These are phyloP conservation scores for Machimus rusticus DNA, from an alignment of 2,888 invertebrate genomes.

Conservation along the genomic window DNA sequence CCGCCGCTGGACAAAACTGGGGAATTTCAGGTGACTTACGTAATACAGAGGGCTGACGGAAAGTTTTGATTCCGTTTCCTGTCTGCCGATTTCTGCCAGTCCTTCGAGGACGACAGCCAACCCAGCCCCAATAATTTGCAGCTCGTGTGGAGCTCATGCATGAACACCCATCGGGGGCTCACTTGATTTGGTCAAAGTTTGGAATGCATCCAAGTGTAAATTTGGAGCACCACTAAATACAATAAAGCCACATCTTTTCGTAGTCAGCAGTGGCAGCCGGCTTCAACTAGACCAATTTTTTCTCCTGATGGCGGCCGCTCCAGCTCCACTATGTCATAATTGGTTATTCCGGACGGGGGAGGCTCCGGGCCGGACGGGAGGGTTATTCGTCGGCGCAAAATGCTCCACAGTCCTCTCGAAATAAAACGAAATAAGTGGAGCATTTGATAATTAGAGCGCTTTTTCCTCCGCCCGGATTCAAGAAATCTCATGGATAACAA, in stretches of 20 bases:
- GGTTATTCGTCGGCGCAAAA: not conserved
- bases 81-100: not conserved
- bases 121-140: not conserved
- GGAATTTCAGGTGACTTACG: not conserved
- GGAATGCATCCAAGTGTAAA: constrained; percentile 9
- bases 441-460: not conserved
- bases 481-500: not conserved
- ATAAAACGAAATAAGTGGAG: not conserved
- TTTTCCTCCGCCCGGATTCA: not conserved
- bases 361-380: not conserved
- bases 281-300: not conserved
- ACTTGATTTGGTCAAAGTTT: constrained; percentile 13
- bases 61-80: not conserved
- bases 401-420: not conserved
- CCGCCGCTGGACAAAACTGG: not conserved
- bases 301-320: not conserved
- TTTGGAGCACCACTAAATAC: not conserved
- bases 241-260: not conserved
- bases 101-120: not conserved
- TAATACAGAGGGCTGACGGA: not conserved
- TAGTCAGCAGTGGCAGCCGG: not conserved
- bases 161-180: constrained; percentile 1
- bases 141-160: not conserved
- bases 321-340: not conserved
- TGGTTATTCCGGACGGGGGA: not conserved